These are phyloP conservation scores for Siniperca chuatsi DNA, from an alignment of 2,113 vertebrate species.

Conservation along the genomic window DNA sequence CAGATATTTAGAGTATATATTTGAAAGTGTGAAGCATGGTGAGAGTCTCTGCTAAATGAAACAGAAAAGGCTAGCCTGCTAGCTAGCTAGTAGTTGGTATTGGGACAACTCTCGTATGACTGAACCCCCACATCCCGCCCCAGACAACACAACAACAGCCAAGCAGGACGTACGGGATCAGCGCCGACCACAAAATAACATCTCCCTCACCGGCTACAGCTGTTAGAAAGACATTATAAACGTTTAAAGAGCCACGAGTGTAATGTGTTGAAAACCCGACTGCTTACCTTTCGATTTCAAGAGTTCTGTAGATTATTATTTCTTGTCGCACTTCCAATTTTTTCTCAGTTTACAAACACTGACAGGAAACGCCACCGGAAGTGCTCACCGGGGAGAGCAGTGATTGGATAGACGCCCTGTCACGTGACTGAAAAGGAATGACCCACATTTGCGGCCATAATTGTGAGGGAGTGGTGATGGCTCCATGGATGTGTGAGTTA, in stretches of 20 bases:
- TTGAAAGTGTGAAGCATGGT: neutral
- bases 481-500: too few species aligned
- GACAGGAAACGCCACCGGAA: conserved; percentile 88
- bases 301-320: conserved; percentile 61
- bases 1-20: neutral
- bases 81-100: conserved; percentile 56
- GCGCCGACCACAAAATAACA: conserved; percentile 67
- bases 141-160: conserved; percentile 81
- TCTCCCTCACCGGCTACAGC: conserved; percentile 10
- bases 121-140: conserved; percentile 65
- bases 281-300: conserved; percentile 72
- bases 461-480: conserved; percentile 36
- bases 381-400: conserved; percentile 70
- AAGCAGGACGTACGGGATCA: conserved; percentile 72
- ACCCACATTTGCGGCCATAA: conserved; percentile 58
- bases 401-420: conserved; percentile 53
- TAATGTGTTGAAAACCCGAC: neutral
- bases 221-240: neutral
- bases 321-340: conserved; percentile 83
- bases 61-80: conserved; percentile 43
- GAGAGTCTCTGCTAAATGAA: neutral
- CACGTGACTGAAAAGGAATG: conserved; percentile 64
- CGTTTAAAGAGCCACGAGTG: too few species aligned
- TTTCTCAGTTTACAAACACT: conserved; percentile 89
- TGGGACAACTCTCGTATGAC: conserved; percentile 60